Conservation (phyloP, 1,140 invertebrate species). For the Harpegnathos saltator region DNA sequence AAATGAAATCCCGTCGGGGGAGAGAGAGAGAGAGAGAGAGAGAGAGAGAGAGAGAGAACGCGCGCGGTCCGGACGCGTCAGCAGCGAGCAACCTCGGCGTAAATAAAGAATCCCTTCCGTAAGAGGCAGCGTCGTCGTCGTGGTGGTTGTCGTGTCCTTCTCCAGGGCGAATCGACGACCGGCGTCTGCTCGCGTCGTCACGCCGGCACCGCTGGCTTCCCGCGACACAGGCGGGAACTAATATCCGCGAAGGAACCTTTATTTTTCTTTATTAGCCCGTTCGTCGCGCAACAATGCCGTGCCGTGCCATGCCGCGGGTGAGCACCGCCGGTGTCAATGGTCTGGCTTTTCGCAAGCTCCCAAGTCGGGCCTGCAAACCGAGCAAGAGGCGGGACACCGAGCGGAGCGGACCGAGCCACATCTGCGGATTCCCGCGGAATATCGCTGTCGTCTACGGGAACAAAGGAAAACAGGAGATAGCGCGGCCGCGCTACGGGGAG, state of each 20-base stretch:
- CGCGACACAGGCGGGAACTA: slow-evolving; percentile 60
- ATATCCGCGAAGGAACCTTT: slow-evolving; percentile 72
- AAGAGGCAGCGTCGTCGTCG: slow-evolving; percentile 2
- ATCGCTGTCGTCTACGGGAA: slow-evolving; percentile 49
- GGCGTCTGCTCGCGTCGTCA: neutral
- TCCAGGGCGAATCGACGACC: neutral
- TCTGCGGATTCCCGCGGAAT: slow-evolving; percentile 65
- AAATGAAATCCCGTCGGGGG: slow-evolving; percentile 48
- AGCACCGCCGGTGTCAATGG: slow-evolving; percentile 39
- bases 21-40: too few relatives aligned
- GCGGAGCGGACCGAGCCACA: slow-evolving; percentile 59
- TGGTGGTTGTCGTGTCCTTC: neutral
- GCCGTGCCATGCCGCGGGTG: neutral
- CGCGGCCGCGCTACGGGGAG: neutral
- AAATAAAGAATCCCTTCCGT: slow-evolving; percentile 55
- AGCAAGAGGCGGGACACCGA: slow-evolving; percentile 33
- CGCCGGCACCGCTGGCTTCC: neutral
- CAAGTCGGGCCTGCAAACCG: neutral
- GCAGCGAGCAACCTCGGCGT: too few relatives aligned
- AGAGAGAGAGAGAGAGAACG: too few relatives aligned
- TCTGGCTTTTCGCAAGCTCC: slow-evolving; percentile 34
- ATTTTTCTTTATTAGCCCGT: slow-evolving; percentile 77
- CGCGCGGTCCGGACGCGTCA: too few relatives aligned
- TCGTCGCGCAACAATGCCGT: slow-evolving; percentile 47
- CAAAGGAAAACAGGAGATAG: slow-evolving; percentile 40